These are phyloP conservation scores for Pyrocoelia pectoralis DNA, from an alignment of 2,888 invertebrate genomes.

Conservation along the genomic window DNA sequence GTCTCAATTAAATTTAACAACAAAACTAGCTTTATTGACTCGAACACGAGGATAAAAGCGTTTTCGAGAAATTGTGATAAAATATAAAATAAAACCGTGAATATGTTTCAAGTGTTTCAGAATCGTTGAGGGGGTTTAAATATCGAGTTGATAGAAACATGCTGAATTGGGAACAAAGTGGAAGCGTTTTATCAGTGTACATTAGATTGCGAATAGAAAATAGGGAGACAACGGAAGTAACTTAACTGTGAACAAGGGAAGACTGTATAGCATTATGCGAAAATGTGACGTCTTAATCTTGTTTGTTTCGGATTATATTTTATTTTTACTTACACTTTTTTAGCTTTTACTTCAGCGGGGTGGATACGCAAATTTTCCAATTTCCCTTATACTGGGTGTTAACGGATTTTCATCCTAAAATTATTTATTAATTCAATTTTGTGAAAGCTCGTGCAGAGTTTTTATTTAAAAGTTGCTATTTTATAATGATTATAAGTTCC, in stretches of 20 bases:
- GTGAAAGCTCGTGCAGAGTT: too few relatives aligned
- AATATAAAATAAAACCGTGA: background rate
- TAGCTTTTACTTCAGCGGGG: too few relatives aligned
- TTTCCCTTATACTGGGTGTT: too few relatives aligned
- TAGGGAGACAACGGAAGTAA: slow-evolving; percentile 3
- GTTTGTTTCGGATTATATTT: background rate
- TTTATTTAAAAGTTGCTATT: too few relatives aligned
- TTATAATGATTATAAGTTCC: too few relatives aligned
- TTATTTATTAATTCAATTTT: too few relatives aligned
- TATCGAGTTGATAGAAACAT: background rate
- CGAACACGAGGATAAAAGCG: background rate
- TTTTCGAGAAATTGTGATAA: background rate
- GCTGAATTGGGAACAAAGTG: slow-evolving; percentile 4
- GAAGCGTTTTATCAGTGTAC: slow-evolving; percentile 8
- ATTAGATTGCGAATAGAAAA: slow-evolving; percentile 3
- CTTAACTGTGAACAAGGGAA: slow-evolving; percentile 5
- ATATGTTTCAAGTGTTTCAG: background rate
- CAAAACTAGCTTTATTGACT: background rate
- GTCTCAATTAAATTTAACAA: background rate
- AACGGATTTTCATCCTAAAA: too few relatives aligned
- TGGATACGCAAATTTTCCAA: too few relatives aligned
- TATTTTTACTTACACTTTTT: background rate
- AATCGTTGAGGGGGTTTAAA: background rate
- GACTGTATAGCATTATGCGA: background rate
- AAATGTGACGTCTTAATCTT: slow-evolving; percentile 1